Evolutionary conservation across 2,113 vertebrate genomes (phyloP), one percentile per base, ranked within the genome.

Genomic region (Coptodon bakossiorum): DNA sequence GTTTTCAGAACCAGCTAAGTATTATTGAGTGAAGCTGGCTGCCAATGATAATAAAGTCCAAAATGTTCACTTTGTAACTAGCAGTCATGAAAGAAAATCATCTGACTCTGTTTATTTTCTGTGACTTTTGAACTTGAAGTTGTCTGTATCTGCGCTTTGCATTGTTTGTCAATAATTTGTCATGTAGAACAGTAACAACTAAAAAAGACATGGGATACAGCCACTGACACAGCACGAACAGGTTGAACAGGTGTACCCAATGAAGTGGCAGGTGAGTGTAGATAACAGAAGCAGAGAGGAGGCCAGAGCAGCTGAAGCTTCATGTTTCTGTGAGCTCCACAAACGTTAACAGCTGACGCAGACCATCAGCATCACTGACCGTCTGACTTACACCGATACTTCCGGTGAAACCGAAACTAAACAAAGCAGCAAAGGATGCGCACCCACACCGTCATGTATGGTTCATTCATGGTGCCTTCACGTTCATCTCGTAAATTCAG

Each of bases 351-450:
- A 52, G 17, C 50, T 53, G 50, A 53, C 50, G 3, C 50, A 52
- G 9, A 52, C 50, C 17, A n/a, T 53, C 50, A 52, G 50, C 50
- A 3, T 52, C 50, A n/a, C 50, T n/a, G 0, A 53, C 19, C 50
- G 50, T 10, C 50, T 52, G 17, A 19, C 50, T 52, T 1, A 19
- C 17, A 50, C 16, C 16, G 48, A 50, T 2, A 53, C 50, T 53
- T 53, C 50, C 50, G 50, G 50, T 53, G 50, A 52, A 52, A 52
- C 50, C 19, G 17, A 52, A 52, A 52, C 50, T n/a, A 52, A 52
- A 19, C 2, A n/a, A 2, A 19, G 43, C 1, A 6, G 0, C 5
- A 52, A n/a, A 9, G 2, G 17, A 52, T 52, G 3, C 17, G 17
- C 17, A 52, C 43, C 43, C 13, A 45, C 43, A 16, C 16, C 48